Base-by-base conservation (phyloP, 2,113 vertebrate species). In the Stictonetta naevosa region DNA sequence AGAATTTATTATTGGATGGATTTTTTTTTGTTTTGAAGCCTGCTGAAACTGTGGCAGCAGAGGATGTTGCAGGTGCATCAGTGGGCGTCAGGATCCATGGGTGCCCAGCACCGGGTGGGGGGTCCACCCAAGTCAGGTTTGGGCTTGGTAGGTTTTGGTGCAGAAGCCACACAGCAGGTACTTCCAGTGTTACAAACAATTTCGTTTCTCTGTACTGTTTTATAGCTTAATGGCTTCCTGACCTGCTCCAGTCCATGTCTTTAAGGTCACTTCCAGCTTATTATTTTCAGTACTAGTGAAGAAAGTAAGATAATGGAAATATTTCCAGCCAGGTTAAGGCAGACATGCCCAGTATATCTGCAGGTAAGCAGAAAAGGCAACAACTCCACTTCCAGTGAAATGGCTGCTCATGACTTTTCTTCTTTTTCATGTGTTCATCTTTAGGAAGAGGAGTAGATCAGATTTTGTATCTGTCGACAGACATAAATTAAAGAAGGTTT, bases 201-300 rank as follows among this genome's bases (percentile, higher is more conserved):
- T 90, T 76, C 48, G 25, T 38, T 92, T 75, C 42, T 69, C 26
- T 77, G 82, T 60, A 26, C 31, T 76, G 31, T 84, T 95, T 29
- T 63, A 52, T 83, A 77, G 53, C 66, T 91, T 76, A 63, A 53
- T 56, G 48, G 3, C 29, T 31, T 90, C 73, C 89, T 91, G 69
- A 38, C 23, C 15, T 74, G 31, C 84, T 92, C 55, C 48, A 86
- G 40, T 75, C 75, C 68, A 26, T 63, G 20, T 36, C 29, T 90
- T 92, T 52, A 67, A 91, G 78, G 17, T 76, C 75, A 71, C 87
- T 92, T 93, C 78, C 83, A 83, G 34, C 26, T 83, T 90, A 92
- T 84, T 18, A 18, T 85, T 88, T 87, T 64, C 52, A 40, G 15
- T 90, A 92, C 83, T 56, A 77, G 73, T 88, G 18, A 93, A 66